A percentile compares a stretch with the other conserved stretches of the same genome.
Evolutionary conservation across 2,797 vertebrate genomes (phyloP).

Genomic region (Heliangelus exortis): DNA sequence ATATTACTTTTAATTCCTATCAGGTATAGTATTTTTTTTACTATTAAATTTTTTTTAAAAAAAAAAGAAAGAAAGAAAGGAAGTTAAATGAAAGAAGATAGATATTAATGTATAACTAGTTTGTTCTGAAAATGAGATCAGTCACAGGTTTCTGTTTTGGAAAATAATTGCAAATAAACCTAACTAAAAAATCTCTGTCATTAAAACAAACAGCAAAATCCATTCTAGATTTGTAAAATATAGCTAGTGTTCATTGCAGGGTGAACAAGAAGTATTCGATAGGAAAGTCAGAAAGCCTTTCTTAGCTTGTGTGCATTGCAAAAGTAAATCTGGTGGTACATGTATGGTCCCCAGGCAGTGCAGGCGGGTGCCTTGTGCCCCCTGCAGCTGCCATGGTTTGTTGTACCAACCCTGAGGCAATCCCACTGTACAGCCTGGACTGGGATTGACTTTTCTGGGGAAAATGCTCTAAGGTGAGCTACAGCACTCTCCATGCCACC

Average conservation of each 20-base stretch:
- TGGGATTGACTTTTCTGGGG: not conserved
- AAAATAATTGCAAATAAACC: not conserved
- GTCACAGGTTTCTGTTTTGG: not conserved
- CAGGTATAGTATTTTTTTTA: not conserved
- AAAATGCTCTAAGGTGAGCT: not conserved
- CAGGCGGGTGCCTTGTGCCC: not conserved
- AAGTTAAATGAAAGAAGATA: not conserved
- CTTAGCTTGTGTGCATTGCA: not conserved
- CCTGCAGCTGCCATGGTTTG: not conserved
- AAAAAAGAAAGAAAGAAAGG: too few relatives aligned
- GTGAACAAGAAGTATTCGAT: not conserved
- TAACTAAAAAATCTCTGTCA: not conserved
- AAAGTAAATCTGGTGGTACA: accelerated
- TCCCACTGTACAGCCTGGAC: not conserved
- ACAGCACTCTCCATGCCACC: not conserved
- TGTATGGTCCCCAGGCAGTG: accelerated
- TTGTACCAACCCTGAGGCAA: not conserved
- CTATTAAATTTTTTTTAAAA: not conserved
- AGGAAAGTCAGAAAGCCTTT: not conserved
- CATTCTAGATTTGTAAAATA: not conserved
- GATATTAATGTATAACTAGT: not conserved
- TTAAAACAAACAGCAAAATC: not conserved
- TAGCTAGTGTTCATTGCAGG: not conserved
- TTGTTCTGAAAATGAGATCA: not conserved
- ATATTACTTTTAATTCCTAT: constrained; percentile 9